These are phyloP conservation scores for Polypterus bichir DNA, from an alignment of 2,113 vertebrate species.

Conservation along the genomic window DNA sequence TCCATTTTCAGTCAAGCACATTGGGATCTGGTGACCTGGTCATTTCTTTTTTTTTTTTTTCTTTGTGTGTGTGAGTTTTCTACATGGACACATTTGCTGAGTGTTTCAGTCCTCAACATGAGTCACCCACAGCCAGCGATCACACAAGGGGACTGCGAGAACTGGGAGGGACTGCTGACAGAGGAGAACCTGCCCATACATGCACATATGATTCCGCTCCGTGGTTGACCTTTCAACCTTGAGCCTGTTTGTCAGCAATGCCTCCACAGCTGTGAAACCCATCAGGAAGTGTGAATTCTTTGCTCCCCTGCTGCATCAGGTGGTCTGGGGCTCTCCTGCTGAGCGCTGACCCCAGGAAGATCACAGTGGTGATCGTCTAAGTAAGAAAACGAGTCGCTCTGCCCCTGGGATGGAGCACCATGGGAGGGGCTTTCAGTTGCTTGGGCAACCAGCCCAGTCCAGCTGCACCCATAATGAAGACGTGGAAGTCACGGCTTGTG, in stretches of 20 bases:
- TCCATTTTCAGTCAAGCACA: too few species aligned
- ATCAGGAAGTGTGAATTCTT: constrained; percentile 3
- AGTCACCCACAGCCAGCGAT: too few species aligned
- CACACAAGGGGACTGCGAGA: too few species aligned
- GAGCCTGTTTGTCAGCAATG: constrained; percentile 1
- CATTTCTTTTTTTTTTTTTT: too few species aligned
- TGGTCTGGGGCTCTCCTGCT: background rate
- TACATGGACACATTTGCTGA: too few species aligned
- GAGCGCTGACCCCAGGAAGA: background rate
- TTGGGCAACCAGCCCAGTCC: constrained; percentile 3
- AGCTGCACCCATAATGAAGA: background rate
- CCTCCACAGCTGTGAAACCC: constrained; percentile 12
- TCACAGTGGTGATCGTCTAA: background rate
- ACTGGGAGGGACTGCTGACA: too few species aligned
- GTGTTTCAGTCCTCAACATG: too few species aligned
- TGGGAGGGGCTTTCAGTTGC: background rate
- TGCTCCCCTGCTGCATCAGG: constrained; percentile 4
- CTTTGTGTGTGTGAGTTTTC: too few species aligned
- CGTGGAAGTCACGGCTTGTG: too few species aligned
- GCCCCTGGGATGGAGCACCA: background rate
- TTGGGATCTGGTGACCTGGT: too few species aligned
- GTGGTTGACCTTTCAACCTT: background rate
- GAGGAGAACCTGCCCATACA: too few species aligned
- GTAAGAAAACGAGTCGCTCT: background rate
- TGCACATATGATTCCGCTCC: too few species aligned